Percentiles rank a stretch among this genome's conserved stretches.
These are phyloP conservation scores for Uria aalge DNA, from an alignment of 2,113 vertebrate genomes.

Conservation along the genomic window DNA sequence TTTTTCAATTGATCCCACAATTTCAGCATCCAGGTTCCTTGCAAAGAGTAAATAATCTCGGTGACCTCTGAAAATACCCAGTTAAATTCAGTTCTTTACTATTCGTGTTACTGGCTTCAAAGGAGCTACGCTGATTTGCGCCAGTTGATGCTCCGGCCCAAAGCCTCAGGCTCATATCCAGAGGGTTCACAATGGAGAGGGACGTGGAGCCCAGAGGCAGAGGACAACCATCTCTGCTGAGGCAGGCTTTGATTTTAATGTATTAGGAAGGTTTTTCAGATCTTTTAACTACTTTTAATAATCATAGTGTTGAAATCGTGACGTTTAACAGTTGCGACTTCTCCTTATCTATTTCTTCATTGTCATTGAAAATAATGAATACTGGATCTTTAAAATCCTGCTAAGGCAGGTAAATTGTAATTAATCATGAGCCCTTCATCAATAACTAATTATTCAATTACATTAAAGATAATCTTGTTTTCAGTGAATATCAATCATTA, in stretches of 20 bases:
- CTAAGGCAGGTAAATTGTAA: slow-evolving; percentile 23
- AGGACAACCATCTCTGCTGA: not conserved
- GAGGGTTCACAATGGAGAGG: not conserved
- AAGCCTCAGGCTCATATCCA: not conserved
- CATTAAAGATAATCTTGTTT: slow-evolving; percentile 51
- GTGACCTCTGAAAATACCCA: not conserved
- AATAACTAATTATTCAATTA: slow-evolving; percentile 57
- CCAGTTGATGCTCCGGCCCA: not conserved
- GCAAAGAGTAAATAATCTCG: not conserved
- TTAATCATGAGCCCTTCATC: slow-evolving; percentile 43
- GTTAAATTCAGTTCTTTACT: not conserved
- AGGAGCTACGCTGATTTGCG: not conserved
- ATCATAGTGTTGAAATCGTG: not conserved
- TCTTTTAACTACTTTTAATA: not conserved
- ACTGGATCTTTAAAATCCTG: not conserved
- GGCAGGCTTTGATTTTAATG: not conserved
- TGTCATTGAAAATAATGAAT: slow-evolving; percentile 1
- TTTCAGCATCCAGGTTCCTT: not conserved
- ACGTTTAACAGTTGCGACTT: not conserved
- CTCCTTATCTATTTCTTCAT: not conserved
- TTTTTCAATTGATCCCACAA: not conserved
- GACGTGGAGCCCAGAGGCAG: not conserved
- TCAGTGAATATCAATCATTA: slow-evolving; percentile 40
- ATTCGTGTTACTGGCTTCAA: not conserved
- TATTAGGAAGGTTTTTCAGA: not conserved